These are phyloP conservation scores for Choloepus hoffmanni DNA, from an alignment of 2,113 vertebrate species.

Conservation along the genomic window DNA sequence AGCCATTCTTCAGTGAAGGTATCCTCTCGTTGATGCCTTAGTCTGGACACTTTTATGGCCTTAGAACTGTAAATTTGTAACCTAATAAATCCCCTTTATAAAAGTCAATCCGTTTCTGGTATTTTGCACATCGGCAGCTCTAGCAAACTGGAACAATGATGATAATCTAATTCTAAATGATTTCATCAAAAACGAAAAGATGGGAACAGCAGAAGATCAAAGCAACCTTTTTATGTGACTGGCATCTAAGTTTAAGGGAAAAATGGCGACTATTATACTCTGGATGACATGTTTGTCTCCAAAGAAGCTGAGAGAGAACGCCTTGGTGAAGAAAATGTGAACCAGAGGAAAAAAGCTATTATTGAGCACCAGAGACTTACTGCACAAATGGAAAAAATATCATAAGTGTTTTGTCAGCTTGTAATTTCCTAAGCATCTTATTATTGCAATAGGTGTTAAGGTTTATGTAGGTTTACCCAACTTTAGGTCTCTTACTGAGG, in stretches of 20 bases:
- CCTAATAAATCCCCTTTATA: no score
- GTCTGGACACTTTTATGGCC: no score
- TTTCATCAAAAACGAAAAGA: conserved; percentile 96
- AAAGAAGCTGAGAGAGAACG: conserved; percentile 91
- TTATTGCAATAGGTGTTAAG: conserved; percentile 95
- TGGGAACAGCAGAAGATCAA: conserved; percentile 95
- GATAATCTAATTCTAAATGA: conserved; percentile 91
- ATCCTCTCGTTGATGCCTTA: no score
- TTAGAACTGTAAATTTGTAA: no score
- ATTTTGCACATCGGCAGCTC: no score
- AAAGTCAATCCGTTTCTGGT: no score
- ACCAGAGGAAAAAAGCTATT: conserved; percentile 91
- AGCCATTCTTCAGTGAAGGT: no score
- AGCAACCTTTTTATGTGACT: conserved; percentile 94
- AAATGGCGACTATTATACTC: conserved; percentile 96
- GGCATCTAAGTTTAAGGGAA: conserved; percentile 96
- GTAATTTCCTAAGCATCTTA: conserved; percentile 96
- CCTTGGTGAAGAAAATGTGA: conserved; percentile 90
- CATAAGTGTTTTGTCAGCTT: conserved; percentile 93
- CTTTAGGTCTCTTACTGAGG: conserved; percentile 91
- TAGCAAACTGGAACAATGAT: no score
- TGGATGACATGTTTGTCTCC: conserved; percentile 99
- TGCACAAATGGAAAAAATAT: conserved; percentile 93
- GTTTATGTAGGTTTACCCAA: conserved; percentile 95
- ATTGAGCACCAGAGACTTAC: conserved; percentile 90